A percentile compares a stretch with the other conserved stretches of the same genome.
phyloP scores from a whole-genome alignment of 2,797 vertebrate genomes.

The Menidia menidia region DNA sequence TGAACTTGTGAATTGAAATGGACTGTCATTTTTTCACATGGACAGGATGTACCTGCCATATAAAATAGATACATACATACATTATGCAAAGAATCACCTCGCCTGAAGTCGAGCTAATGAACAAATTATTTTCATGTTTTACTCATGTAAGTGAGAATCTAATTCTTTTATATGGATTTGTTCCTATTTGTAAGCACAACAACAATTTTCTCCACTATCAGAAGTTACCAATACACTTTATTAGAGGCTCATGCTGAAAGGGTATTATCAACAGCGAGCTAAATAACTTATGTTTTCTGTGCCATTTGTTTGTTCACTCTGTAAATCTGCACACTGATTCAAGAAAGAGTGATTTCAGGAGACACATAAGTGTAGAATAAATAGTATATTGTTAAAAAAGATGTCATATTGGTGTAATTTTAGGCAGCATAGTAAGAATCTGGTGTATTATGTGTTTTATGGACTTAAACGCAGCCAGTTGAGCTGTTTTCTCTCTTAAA shows the following conservation, averaged over 20 bases:
- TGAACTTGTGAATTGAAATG: slow-evolving; percentile 39
- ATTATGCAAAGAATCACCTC: slow-evolving; percentile 36
- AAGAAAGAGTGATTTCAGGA: not conserved
- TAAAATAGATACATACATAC: slow-evolving; percentile 37
- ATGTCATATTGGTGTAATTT: no score
- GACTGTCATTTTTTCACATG: slow-evolving; percentile 30
- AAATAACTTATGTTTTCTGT: not conserved
- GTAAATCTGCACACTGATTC: not conserved
- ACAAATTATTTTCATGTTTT: not conserved
- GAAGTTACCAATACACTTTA: no score
- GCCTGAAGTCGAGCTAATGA: no score
- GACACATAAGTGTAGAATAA: not conserved
- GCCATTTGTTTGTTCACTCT: not conserved
- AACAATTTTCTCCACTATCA: no score
- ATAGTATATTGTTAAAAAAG: no score
- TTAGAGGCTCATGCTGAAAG: no score
- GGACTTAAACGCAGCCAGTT: no score
- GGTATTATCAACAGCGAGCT: no score
- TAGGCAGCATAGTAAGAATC: no score
- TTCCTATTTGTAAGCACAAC: no score
- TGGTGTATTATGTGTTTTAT: no score
- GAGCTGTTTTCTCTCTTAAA: no score
- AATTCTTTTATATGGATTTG: not conserved
- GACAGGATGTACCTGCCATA: slow-evolving; percentile 32
- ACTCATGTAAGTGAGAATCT: not conserved